A percentile compares a stretch with the other conserved stretches of the same genome.
Evolutionary conservation across 53 echinoderm and acorn worm species (phyloP).

Genomic region (Echinarachnius parma): DNA sequence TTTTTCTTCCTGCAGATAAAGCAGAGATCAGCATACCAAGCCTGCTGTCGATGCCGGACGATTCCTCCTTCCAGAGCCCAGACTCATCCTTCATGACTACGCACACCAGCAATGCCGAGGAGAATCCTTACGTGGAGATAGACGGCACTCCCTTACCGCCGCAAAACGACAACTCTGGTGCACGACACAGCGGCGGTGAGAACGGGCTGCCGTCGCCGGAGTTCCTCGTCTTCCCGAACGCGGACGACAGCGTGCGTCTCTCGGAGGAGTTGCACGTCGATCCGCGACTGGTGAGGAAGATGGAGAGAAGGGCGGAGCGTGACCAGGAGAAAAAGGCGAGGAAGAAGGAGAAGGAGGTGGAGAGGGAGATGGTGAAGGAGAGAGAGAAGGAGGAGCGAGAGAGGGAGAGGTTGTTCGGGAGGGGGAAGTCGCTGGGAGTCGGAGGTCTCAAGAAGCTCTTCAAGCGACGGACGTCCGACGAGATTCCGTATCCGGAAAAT

Average conservation of each 20-base stretch:
- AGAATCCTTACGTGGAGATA: slow-evolving; percentile 29
- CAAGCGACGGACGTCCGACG: slow-evolving; percentile 41
- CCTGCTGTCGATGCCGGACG: neutral
- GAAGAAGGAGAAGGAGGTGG: slow-evolving; percentile 31
- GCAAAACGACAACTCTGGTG: neutral
- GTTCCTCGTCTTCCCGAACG: slow-evolving; percentile 77
- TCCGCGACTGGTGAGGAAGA: slow-evolving; percentile 23
- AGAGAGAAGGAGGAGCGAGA: slow-evolving; percentile 31
- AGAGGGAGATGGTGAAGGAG: slow-evolving; percentile 36
- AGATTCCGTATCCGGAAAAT: slow-evolving; percentile 37
- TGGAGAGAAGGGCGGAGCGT: slow-evolving; percentile 34
- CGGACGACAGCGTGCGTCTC: slow-evolving; percentile 64
- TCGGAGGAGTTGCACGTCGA: slow-evolving; percentile 51
- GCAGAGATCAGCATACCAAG: slow-evolving; percentile 15
- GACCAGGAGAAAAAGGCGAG: slow-evolving; percentile 41
- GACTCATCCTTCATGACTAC: neutral
- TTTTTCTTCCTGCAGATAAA: slow-evolving; percentile 1
- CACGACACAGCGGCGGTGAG: neutral
- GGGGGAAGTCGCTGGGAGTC: neutral
- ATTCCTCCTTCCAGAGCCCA: neutral
- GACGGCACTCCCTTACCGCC: neutral
- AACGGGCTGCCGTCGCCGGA: slow-evolving; percentile 15
- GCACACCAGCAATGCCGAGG: neutral
- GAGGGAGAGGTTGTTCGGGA: slow-evolving; percentile 25
- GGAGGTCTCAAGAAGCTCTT: slow-evolving; percentile 30